A percentile compares a stretch with the other conserved stretches of the same genome.
These are phyloP conservation scores for Phaenicophaeus curvirostris DNA, from an alignment of 2,797 vertebrate genomes.

Conservation along the genomic window DNA sequence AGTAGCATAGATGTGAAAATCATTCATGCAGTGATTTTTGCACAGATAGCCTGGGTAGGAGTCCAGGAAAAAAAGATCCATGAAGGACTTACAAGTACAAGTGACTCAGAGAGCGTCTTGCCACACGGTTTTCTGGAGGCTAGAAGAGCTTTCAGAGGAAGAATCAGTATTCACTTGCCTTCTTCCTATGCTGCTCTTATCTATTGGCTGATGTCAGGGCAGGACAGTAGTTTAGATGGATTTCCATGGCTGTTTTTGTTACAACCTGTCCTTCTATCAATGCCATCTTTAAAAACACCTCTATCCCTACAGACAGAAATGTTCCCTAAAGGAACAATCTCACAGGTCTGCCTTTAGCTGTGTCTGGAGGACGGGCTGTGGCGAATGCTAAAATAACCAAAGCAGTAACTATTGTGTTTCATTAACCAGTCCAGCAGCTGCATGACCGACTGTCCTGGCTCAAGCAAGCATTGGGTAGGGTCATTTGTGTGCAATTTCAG, in stretches of 20 bases:
- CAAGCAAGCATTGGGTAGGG: background rate
- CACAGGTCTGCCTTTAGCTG: background rate
- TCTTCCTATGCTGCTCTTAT: background rate
- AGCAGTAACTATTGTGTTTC: background rate
- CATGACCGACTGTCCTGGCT: background rate
- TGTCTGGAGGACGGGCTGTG: background rate
- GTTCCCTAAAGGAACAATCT: background rate
- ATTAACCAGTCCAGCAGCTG: background rate
- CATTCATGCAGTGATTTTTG: background rate
- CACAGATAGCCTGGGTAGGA: background rate
- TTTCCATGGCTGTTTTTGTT: background rate
- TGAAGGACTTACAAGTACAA: background rate
- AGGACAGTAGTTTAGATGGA: background rate
- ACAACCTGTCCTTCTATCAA: accelerated
- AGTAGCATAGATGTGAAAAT: background rate
- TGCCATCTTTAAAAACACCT: background rate
- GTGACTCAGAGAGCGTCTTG: background rate
- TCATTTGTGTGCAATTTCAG: background rate
- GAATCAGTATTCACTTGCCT: accelerated
- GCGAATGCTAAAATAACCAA: background rate
- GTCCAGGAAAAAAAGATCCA: background rate
- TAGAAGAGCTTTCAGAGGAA: background rate
- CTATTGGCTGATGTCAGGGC: background rate
- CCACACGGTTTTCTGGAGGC: background rate
- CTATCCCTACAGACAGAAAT: too few relatives aligned